phyloP scores from a whole-genome alignment of 2,797 vertebrate species.

The Lepus townsendii region DNA sequence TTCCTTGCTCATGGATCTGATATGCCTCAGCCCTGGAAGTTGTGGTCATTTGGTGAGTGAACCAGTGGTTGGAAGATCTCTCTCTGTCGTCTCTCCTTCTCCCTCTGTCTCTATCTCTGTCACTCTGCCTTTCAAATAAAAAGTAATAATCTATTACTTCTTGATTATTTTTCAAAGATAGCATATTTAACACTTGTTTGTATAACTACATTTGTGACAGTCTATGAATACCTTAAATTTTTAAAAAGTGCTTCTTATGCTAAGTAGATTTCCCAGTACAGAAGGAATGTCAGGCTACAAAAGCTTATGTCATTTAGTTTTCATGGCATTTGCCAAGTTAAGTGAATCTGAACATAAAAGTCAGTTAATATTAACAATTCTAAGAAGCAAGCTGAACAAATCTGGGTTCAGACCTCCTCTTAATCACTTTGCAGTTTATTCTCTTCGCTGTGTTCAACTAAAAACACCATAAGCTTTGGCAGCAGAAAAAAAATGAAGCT shows the following conservation, averaged over 20 bases:
- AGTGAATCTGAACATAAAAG: conserved; percentile 56
- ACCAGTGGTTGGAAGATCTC: too few species aligned
- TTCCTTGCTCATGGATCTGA: too few species aligned
- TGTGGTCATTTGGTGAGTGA: too few species aligned
- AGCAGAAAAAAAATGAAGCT: conserved; percentile 27
- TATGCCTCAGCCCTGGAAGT: too few species aligned
- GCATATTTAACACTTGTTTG: neutral
- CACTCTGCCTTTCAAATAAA: too few species aligned
- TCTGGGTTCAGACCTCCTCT: conserved; percentile 34
- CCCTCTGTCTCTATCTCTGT: too few species aligned
- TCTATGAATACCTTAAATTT: conserved; percentile 20
- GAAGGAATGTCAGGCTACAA: neutral
- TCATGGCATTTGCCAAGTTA: conserved; percentile 47
- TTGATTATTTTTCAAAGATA: conserved; percentile 25
- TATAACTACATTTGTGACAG: neutral
- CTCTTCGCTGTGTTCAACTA: neutral
- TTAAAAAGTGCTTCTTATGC: neutral
- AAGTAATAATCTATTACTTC: neutral
- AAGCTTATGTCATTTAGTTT: conserved; percentile 34
- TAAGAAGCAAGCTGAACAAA: conserved; percentile 62
- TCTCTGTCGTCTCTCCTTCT: too few species aligned
- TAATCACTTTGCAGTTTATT: conserved; percentile 66
- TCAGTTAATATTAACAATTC: conserved; percentile 49
- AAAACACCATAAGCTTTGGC: neutral
- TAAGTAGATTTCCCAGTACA: neutral